These are phyloP conservation scores for Alectoris magna DNA, from an alignment of 2,797 vertebrate species.

Conservation along the genomic window DNA sequence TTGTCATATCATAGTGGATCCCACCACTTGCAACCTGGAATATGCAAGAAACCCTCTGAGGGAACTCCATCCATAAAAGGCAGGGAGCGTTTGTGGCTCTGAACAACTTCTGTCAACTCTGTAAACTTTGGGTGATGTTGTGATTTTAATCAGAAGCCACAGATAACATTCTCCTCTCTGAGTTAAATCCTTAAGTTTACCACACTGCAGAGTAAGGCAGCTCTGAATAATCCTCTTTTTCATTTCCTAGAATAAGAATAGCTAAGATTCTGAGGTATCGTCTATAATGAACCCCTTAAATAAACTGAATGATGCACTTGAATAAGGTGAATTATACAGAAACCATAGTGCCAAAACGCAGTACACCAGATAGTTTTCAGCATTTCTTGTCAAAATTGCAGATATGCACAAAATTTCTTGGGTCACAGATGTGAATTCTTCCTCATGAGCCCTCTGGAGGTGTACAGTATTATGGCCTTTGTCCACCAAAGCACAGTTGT, in stretches of 20 bases:
- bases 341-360: neutral
- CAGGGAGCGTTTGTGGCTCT: neutral
- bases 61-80: neutral
- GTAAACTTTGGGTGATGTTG: neutral
- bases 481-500: constrained; percentile 10
- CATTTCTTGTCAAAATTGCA: neutral
- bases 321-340: neutral
- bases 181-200: neutral
- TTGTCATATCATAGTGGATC: neutral
- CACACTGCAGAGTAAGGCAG: neutral
- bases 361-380: neutral
- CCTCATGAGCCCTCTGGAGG: neutral
- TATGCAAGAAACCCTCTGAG: neutral
- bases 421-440: neutral
- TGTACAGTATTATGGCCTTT: neutral
- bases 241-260: neutral
- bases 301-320: neutral
- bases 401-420: neutral
- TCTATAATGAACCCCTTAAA: neutral
- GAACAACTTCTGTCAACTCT: neutral
- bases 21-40: neutral
- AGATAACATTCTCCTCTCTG: neutral
- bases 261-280: neutral
- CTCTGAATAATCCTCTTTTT: neutral
- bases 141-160: neutral